Conservation (phyloP, 2,888 invertebrate genomes). For the Monochamus alternatus region DNA sequence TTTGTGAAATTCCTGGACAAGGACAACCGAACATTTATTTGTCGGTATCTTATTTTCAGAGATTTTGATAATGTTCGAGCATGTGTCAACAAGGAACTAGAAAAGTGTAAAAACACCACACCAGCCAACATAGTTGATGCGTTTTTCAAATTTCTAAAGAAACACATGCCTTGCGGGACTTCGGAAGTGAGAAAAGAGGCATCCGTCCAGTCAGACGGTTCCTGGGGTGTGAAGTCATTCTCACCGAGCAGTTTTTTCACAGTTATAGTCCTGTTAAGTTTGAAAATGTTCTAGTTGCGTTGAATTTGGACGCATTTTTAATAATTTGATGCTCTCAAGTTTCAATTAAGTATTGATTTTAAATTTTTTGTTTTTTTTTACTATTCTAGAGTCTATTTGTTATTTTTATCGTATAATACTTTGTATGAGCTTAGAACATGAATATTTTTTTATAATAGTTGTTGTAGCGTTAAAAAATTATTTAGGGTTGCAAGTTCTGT, state of each 20-base stretch:
- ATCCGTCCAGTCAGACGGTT: background rate
- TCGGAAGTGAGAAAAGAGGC: background rate
- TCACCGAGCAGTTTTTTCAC: slow-evolving; percentile 7
- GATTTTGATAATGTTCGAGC: slow-evolving; percentile 74
- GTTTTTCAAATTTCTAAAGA: slow-evolving; percentile 79
- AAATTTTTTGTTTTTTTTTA: background rate
- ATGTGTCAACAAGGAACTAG: slow-evolving; percentile 77
- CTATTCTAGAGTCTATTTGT: background rate
- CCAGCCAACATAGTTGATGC: slow-evolving; percentile 87
- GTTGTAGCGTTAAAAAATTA: background rate
- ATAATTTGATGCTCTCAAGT: slow-evolving; percentile 1
- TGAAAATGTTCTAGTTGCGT: slow-evolving; percentile 2
- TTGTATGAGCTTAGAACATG: background rate
- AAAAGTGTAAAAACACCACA: slow-evolving; percentile 81
- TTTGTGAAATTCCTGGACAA: no score
- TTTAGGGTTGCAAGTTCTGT: background rate
- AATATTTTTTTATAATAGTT: background rate
- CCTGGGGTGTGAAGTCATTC: background rate
- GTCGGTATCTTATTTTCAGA: slow-evolving; percentile 64
- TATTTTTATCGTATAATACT: background rate
- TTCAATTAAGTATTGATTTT: background rate
- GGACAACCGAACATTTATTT: background rate
- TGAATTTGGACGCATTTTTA: slow-evolving; percentile 15
- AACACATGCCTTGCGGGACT: slow-evolving; percentile 76
- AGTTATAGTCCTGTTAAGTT: background rate